Conservation (phyloP, 2,797 vertebrate species). For the Enteromius treurensis region DNA sequence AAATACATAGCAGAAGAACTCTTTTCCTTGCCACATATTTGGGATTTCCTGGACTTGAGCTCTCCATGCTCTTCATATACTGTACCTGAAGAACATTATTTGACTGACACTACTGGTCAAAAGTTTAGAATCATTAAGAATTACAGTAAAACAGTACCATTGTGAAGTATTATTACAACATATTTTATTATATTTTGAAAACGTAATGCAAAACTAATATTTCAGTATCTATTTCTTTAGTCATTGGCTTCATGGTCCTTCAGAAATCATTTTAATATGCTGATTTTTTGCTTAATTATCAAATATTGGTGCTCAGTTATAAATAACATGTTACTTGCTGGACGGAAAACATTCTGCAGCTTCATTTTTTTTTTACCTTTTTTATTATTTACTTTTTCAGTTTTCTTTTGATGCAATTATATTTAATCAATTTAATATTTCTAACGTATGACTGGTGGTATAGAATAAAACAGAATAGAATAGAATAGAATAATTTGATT, state of each 20-base stretch:
- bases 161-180: neutral
- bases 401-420: neutral
- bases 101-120: neutral
- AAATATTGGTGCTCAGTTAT: neutral
- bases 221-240: neutral
- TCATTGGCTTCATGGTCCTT: neutral
- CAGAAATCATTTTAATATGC: neutral
- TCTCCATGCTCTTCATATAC: constrained; percentile 20
- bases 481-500: neutral
- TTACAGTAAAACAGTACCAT: neutral
- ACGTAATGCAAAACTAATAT: neutral
- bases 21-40: constrained; percentile 21
- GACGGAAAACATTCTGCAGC: neutral
- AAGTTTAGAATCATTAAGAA: neutral
- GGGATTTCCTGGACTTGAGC: constrained; percentile 30
- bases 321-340: neutral
- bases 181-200: neutral
- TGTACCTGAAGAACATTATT: neutral
- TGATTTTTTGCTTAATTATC: neutral
- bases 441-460: neutral
- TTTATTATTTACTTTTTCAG: no score
- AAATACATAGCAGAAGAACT: constrained; percentile 5
- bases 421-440: neutral
- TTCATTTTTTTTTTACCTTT: neutral
- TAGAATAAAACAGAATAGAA: neutral